phyloP scores from a whole-genome alignment of 2,113 vertebrate genomes.

The Fulica atra region DNA sequence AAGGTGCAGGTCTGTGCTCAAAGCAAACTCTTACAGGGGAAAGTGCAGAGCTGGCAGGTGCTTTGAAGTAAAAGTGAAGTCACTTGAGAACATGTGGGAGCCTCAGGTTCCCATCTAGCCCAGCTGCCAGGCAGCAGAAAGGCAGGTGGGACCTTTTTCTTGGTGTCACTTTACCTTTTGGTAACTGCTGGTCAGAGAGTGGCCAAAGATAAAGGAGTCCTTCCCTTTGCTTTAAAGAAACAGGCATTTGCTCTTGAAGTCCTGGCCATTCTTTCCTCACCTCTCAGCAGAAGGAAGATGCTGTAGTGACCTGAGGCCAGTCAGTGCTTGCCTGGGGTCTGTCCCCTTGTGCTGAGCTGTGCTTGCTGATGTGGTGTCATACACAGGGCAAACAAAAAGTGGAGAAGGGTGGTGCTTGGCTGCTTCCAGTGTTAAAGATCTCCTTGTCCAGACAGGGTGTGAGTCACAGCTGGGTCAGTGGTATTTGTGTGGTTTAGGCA shows the following conservation, averaged over 20 bases:
- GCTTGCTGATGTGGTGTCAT: no score
- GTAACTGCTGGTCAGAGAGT: neutral
- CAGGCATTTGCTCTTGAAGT: neutral
- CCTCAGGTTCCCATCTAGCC: neutral
- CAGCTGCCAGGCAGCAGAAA: neutral
- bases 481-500: neutral
- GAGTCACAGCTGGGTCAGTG: neutral
- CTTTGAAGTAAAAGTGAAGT: neutral
- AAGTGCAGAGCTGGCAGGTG: neutral
- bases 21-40: neutral
- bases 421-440: neutral
- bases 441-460: neutral
- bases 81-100: neutral
- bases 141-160: neutral
- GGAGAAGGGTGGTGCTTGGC: neutral
- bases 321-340: neutral
- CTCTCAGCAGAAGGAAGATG: neutral
- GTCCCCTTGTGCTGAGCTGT: fast-evolving
- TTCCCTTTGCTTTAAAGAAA: neutral
- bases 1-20: neutral
- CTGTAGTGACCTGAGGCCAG: neutral
- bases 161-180: neutral
- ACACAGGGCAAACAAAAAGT: fast-evolving
- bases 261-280: neutral
- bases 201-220: neutral